Conservation (phyloP, 2,888 invertebrate species). For the Dorcus hopei region DNA sequence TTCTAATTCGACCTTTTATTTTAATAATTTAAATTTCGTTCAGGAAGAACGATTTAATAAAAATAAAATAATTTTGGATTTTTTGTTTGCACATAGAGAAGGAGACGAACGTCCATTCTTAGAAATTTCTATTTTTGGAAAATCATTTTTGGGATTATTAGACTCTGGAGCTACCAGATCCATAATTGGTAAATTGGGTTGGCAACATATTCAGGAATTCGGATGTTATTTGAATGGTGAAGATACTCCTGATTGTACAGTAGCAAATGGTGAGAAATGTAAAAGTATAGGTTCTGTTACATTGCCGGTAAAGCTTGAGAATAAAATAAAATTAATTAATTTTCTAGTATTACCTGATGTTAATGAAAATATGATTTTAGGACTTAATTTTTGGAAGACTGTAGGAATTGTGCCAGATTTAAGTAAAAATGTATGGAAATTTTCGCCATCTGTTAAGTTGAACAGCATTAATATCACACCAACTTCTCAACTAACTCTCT, state of each 20-base stretch:
- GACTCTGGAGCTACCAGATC: slow-evolving; percentile 18
- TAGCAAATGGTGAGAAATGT: slow-evolving; percentile 3
- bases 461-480: too few relatives aligned
- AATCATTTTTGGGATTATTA: slow-evolving; percentile 14
- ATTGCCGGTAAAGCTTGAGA: slow-evolving; percentile 2
- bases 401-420: not conserved
- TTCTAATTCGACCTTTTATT: not conserved
- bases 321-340: not conserved
- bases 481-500: not conserved
- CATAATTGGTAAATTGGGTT: slow-evolving; percentile 7
- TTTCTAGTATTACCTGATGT: slow-evolving; percentile 6
- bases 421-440: not conserved
- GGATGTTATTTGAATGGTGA: not conserved
- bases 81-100: slow-evolving; percentile 9
- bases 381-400: slow-evolving; percentile 9
- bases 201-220: not conserved
- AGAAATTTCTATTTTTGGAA: slow-evolving; percentile 15
- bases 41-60: not conserved
- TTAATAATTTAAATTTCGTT: not conserved
- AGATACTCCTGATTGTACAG: not conserved
- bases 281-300: slow-evolving; percentile 1
- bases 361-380: slow-evolving; percentile 3
- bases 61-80: slow-evolving; percentile 4
- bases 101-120: slow-evolving; percentile 16
- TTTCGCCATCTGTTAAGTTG: not conserved